A percentile compares a stretch with the other conserved stretches of the same genome.
These are phyloP conservation scores for Anticlea derivata DNA, from an alignment of 2,888 invertebrate species.

Conservation along the genomic window DNA sequence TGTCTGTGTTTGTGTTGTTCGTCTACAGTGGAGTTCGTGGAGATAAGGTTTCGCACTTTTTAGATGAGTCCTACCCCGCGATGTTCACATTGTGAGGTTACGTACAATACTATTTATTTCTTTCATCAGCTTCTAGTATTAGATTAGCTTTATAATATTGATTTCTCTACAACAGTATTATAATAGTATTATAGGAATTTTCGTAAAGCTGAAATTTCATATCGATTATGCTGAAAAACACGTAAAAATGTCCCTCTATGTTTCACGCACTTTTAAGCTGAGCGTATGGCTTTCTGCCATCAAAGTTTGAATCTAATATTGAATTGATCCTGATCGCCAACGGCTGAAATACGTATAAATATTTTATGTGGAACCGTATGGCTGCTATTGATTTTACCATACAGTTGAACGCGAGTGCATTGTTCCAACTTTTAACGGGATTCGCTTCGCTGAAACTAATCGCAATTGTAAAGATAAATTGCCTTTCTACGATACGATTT, in stretches of 20 bases:
- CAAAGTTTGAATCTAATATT: constrained; percentile 25
- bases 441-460: constrained; percentile 3
- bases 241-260: constrained; percentile 3
- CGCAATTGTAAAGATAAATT: neutral
- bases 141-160: constrained; percentile 2
- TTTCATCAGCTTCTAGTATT: neutral
- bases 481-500: neutral
- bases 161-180: constrained; percentile 1
- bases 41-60: constrained; percentile 22
- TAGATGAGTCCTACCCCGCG: constrained; percentile 22
- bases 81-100: constrained; percentile 23
- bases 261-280: constrained; percentile 1
- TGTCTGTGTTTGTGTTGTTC: constrained; percentile 35
- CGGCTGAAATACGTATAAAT: constrained; percentile 44
- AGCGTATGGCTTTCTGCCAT: constrained; percentile 26
- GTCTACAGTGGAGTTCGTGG: constrained; percentile 27
- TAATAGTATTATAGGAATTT: constrained; percentile 7
- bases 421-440: constrained; percentile 27
- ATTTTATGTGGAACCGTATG: constrained; percentile 50
- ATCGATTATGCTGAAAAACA: constrained; percentile 10
- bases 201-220: neutral
- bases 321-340: constrained; percentile 33
- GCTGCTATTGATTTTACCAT: constrained; percentile 63
- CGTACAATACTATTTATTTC: constrained; percentile 4
- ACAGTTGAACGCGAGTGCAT: constrained; percentile 43